Conservation (phyloP, 1,140 invertebrate genomes). For the Andricus grossulariae region DNA sequence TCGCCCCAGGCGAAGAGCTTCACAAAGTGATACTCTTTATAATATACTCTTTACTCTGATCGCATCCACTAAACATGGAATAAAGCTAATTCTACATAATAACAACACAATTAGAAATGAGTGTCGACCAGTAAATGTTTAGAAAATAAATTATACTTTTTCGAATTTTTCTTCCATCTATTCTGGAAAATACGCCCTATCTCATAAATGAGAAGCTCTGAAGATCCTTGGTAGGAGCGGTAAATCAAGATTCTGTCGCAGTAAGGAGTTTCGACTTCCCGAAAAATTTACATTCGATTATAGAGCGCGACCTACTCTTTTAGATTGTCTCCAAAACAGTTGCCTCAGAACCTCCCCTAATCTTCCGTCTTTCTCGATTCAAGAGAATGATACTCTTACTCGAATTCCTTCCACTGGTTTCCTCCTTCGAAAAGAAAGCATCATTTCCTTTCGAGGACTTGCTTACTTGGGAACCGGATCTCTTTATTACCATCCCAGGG, state of each 20-base stretch:
- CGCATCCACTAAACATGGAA: too few species aligned
- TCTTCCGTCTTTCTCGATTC: conserved; percentile 17
- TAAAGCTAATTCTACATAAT: too few species aligned
- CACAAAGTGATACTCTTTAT: too few species aligned
- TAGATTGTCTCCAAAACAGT: conserved; percentile 14
- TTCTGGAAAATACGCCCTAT: too few species aligned
- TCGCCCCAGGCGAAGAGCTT: too few species aligned
- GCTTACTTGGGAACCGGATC: conserved; percentile 58
- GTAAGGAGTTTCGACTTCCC: conserved; percentile 65
- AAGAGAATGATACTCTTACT: not conserved
- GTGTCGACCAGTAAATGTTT: too few species aligned
- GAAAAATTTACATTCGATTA: conserved; percentile 70
- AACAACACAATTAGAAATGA: too few species aligned
- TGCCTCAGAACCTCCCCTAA: conserved; percentile 13
- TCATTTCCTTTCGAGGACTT: conserved; percentile 54
- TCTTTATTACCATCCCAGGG: conserved; percentile 56
- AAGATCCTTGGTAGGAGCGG: conserved; percentile 28
- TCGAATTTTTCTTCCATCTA: too few species aligned
- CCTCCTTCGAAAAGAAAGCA: conserved; percentile 41
- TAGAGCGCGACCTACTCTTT: conserved; percentile 32
- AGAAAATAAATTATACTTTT: too few species aligned
- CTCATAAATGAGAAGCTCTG: conserved; percentile 13
- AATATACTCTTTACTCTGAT: too few species aligned
- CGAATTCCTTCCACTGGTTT: conserved; percentile 41
- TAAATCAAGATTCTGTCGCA: conserved; percentile 53